Evolutionary conservation across 2,888 invertebrate genomes (phyloP), one percentile per base, ranked within the genome.

Genomic region (Apoda limacodes): DNA sequence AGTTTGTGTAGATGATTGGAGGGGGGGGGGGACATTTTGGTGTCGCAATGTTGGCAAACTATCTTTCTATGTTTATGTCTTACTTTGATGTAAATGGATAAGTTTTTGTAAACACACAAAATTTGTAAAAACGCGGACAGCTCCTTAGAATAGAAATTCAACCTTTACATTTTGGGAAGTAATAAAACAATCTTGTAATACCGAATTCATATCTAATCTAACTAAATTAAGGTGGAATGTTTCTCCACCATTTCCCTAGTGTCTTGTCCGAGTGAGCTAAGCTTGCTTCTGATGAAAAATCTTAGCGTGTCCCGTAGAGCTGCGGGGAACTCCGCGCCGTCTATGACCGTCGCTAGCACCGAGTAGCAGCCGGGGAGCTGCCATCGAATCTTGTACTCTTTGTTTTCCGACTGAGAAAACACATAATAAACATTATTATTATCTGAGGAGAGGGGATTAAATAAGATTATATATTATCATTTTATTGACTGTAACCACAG

Each of bases 331-430:
- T 54, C 52, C 0, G 52, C 43, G 2, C 45, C 46, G 4, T 45
- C 39, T 3, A 76, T 52, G 1, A 55, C 60, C 0, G 37, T 28
- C 0, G 65, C 50, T 3, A 91, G 55, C 1, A 83, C 80, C 5
- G 72, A 52, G 43, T 85, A 82, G 41, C 88, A 88, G 2, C 85
- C 83, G 1, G 85, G 82, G 3, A 88, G 60, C 31, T 86, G 82
- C 85, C 87, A 88, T 1, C 85, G 74, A 5, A 85, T 75, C 46
- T 82, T 83, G 42, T 76, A 82, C 9, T 65, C 66, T 51, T 89
- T 90, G 53, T 88, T 86, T 62, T 92, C 91, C 6, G 86, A 78
- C 88, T 88, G 67, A 13, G 35, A 33, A 32, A 29, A 14, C 30
- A 35, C 4, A 37, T 28, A 9, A 14, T 13, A 11, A 22, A 21